Percentiles rank a stretch among this genome's conserved stretches.
Conservation (phyloP, 2,113 vertebrate species). For the Takifugu bimaculatus region DNA sequence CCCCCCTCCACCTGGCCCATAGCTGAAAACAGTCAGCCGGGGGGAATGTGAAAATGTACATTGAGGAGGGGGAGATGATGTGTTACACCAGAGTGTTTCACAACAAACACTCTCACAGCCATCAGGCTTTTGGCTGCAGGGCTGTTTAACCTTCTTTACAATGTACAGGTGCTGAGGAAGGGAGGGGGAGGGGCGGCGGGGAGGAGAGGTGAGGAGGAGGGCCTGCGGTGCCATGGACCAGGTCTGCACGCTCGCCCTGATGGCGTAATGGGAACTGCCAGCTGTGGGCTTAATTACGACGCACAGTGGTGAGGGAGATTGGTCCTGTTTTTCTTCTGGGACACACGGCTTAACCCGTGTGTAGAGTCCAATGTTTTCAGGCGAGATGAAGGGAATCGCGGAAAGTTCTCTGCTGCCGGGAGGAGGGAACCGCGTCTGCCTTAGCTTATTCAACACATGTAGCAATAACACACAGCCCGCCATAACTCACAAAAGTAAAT, state of each 20-base stretch:
- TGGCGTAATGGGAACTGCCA: conserved; percentile 78
- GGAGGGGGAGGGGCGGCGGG: conserved; percentile 15
- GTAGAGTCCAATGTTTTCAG: conserved; percentile 68
- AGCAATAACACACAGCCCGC: conserved; percentile 28
- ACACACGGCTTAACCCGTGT: conserved; percentile 62
- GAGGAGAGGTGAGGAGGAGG: conserved; percentile 46
- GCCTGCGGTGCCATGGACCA: conserved; percentile 49
- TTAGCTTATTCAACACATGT: conserved; percentile 40
- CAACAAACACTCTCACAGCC: conserved; percentile 61
- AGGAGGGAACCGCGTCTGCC: conserved; percentile 36
- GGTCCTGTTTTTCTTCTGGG: conserved; percentile 72
- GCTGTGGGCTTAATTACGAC: conserved; percentile 75
- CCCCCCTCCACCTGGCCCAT: conserved; percentile 44
- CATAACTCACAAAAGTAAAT: conserved; percentile 1
- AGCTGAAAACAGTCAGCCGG: conserved; percentile 32
- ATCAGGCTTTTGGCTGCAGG: conserved; percentile 49
- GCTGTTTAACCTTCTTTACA: conserved; percentile 66
- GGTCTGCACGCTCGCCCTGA: conserved; percentile 51
- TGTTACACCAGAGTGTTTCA: conserved; percentile 68
- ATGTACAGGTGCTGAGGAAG: conserved; percentile 71
- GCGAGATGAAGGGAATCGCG: conserved; percentile 60
- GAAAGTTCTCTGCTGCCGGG: conserved; percentile 46
- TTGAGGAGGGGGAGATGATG: conserved; percentile 47
- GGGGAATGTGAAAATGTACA: conserved; percentile 50
- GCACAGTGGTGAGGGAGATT: conserved; percentile 53